Conservation (phyloP, 2,113 vertebrate species). For the Pterocles burchelli region DNA sequence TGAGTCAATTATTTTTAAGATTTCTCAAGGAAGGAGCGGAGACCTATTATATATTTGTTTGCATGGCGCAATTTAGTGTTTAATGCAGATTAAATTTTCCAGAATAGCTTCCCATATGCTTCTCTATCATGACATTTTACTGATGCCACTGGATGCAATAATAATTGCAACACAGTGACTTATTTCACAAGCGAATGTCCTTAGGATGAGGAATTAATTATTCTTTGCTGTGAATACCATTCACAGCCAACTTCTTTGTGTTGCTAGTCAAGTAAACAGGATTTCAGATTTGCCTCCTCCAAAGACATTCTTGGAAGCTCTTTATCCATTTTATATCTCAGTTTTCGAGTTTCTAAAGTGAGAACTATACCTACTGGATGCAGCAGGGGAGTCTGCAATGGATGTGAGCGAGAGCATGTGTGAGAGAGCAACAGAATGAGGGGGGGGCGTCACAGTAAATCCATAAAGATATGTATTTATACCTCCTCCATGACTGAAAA, state of each 20-base stretch:
- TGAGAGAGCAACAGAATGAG: background rate
- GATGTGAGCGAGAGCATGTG: fast-evolving
- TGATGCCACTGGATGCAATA: background rate
- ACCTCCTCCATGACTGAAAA: background rate
- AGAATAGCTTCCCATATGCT: background rate
- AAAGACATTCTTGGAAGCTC: background rate
- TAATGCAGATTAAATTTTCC: background rate
- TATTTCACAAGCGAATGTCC: background rate
- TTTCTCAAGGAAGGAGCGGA: background rate
- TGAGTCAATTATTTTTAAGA: background rate
- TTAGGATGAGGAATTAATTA: background rate
- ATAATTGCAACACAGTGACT: background rate
- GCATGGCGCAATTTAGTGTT: background rate
- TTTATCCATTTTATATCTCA: background rate
- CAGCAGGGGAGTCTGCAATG: background rate
- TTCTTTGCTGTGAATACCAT: background rate
- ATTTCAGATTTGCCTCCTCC: background rate
- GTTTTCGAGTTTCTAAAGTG: background rate
- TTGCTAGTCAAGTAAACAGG: background rate
- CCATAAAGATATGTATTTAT: background rate
- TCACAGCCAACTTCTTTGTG: background rate
- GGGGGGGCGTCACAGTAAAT: background rate
- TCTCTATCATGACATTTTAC: background rate
- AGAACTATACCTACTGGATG: background rate
- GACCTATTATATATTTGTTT: background rate